Percentiles rank a stretch among this genome's conserved stretches.
These are phyloP conservation scores for Umimayanthus chanpuru DNA, from an alignment of 92 coral and sea anemone genomes.

Conservation along the genomic window DNA sequence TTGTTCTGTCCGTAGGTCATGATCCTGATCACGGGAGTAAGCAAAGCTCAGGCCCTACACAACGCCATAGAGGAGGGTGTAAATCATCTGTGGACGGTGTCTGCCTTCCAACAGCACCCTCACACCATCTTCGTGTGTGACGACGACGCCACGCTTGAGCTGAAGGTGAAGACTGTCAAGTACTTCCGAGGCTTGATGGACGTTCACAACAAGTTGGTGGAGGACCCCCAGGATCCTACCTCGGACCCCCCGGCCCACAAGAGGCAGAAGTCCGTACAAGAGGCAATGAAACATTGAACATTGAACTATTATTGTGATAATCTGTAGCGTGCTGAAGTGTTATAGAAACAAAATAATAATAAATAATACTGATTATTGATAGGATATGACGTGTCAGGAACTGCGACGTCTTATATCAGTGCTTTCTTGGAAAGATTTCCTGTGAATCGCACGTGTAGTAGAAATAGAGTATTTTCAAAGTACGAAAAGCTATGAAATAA, in stretches of 20 bases:
- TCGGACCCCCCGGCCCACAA: conserved; percentile 80
- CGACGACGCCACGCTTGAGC: conserved; percentile 97
- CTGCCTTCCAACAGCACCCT: conserved; percentile 98
- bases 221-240: conserved; percentile 86
- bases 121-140: conserved; percentile 90
- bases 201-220: conserved; percentile 93
- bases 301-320: neutral
- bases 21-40: conserved; percentile 91
- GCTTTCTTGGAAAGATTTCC: neutral
- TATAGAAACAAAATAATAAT: too few species aligned
- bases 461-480: neutral
- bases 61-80: conserved; percentile 93
- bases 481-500: neutral
- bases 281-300: conserved; percentile 8
- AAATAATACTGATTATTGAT: too few species aligned
- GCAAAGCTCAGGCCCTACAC: conserved; percentile 88
- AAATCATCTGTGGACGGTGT: conserved; percentile 97
- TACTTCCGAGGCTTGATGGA: conserved; percentile 98
- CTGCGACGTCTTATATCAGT: neutral
- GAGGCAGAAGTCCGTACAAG: conserved; percentile 58
- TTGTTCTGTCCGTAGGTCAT: conserved; percentile 69
- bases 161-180: conserved; percentile 94
- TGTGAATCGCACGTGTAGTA: too few species aligned
- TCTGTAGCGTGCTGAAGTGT: neutral
- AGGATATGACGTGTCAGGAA: neutral